A percentile compares a stretch with the other conserved stretches of the same genome.
Evolutionary conservation across 2,113 vertebrate genomes (phyloP).

Genomic region (Chaenocephalus aceratus): DNA sequence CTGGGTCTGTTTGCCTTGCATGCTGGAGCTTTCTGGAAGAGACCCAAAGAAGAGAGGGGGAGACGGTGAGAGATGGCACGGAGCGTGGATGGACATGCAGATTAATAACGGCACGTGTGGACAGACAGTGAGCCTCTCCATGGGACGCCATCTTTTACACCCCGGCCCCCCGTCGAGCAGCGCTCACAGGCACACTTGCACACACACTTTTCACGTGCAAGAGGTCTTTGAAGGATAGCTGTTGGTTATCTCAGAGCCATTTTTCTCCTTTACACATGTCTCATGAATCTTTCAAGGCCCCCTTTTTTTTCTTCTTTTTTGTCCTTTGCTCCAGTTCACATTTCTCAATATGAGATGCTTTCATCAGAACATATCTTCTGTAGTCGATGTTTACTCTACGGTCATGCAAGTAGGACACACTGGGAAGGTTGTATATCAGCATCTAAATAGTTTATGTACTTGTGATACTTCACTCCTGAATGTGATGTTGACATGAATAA

Average conservation of each 20-base stretch:
- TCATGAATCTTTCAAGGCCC: slow-evolving; percentile 76
- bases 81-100: slow-evolving; percentile 46
- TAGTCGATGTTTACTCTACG: slow-evolving; percentile 44
- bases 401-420: slow-evolving; percentile 58
- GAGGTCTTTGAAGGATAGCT: slow-evolving; percentile 62
- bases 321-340: slow-evolving; percentile 54
- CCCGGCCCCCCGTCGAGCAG: slow-evolving; percentile 43
- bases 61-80: slow-evolving; percentile 48
- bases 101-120: slow-evolving; percentile 67
- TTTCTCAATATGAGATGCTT: slow-evolving; percentile 11
- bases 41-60: not conserved
- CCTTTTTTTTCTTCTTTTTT: slow-evolving; percentile 42
- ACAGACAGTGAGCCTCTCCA: slow-evolving; percentile 58
- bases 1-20: slow-evolving; percentile 50
- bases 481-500: slow-evolving; percentile 68
- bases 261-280: slow-evolving; percentile 65
- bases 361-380: no score
- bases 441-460: slow-evolving; percentile 73
- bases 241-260: slow-evolving; percentile 67
- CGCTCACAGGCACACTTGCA: slow-evolving; percentile 43
- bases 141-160: slow-evolving; percentile 55
- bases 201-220: slow-evolving; percentile 36
- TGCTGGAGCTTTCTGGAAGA: slow-evolving; percentile 55
- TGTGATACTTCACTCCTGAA: slow-evolving; percentile 61
- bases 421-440: slow-evolving; percentile 57